Conservation (phyloP, 2,113 vertebrate genomes). For the Glaucidium brasilianum region DNA sequence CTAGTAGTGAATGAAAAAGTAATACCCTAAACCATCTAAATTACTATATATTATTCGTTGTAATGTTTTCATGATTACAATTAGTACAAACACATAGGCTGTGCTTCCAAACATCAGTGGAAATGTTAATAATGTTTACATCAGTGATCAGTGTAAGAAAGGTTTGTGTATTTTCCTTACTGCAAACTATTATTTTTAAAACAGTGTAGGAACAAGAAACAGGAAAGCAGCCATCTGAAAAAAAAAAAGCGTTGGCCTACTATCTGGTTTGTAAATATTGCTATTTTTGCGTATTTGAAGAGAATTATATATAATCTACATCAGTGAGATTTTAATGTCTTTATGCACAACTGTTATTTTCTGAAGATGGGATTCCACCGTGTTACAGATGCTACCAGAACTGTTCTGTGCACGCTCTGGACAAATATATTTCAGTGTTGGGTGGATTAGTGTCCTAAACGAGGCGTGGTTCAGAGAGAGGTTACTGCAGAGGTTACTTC, state of each 20-base stretch:
- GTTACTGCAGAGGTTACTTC: not conserved
- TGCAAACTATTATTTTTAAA: conserved; percentile 29
- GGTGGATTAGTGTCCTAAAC: not conserved
- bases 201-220: conserved; percentile 7
- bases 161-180: not conserved
- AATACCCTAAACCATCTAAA: not conserved
- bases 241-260: not conserved
- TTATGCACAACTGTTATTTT: not conserved
- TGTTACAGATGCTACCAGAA: not conserved
- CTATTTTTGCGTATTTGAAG: not conserved
- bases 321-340: not conserved
- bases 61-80: not conserved
- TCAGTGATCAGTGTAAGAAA: not conserved
- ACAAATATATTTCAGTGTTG: accelerated
- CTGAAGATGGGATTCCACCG: accelerated
- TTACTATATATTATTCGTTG: not conserved
- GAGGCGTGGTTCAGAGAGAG: not conserved
- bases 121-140: not conserved
- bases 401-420: not conserved
- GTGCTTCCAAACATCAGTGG: not conserved
- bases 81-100: not conserved
- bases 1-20: not conserved
- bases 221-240: not conserved
- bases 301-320: not conserved
- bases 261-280: not conserved